Conservation (phyloP, 2,888 invertebrate genomes). For the Erebia aethiops region DNA sequence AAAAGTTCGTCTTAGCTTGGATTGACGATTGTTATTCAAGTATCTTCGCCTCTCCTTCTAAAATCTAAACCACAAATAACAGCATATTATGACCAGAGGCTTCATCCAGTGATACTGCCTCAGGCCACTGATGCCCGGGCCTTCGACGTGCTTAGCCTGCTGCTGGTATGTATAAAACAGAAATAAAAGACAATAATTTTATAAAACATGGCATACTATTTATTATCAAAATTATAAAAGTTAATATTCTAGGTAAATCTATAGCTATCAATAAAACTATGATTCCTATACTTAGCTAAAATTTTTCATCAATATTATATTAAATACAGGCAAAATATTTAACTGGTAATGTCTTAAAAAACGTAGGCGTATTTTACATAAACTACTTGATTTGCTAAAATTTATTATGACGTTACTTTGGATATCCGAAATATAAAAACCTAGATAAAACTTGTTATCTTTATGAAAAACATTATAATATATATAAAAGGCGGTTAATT, state of each 20-base stretch:
- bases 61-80: too few relatives aligned
- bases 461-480: neutral
- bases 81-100: too few relatives aligned
- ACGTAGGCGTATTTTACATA: neutral
- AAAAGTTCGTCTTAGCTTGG: too few relatives aligned
- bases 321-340: too few relatives aligned
- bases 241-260: slow-evolving; percentile 13
- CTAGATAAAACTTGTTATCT: neutral
- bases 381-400: slow-evolving; percentile 12
- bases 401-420: slow-evolving; percentile 79
- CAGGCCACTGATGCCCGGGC: too few relatives aligned
- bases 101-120: too few relatives aligned
- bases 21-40: too few relatives aligned
- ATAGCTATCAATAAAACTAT: slow-evolving; percentile 17
- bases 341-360: neutral
- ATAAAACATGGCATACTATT: slow-evolving; percentile 67
- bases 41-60: too few relatives aligned
- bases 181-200: too few relatives aligned
- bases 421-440: slow-evolving; percentile 44
- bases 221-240: slow-evolving; percentile 53
- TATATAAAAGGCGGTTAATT: neutral
- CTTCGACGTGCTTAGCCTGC: too few relatives aligned
- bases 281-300: neutral
- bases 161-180: neutral
- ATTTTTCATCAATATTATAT: neutral